Base-by-base conservation (phyloP, 2,888 invertebrate genomes). In the Chirona hameri region DNA sequence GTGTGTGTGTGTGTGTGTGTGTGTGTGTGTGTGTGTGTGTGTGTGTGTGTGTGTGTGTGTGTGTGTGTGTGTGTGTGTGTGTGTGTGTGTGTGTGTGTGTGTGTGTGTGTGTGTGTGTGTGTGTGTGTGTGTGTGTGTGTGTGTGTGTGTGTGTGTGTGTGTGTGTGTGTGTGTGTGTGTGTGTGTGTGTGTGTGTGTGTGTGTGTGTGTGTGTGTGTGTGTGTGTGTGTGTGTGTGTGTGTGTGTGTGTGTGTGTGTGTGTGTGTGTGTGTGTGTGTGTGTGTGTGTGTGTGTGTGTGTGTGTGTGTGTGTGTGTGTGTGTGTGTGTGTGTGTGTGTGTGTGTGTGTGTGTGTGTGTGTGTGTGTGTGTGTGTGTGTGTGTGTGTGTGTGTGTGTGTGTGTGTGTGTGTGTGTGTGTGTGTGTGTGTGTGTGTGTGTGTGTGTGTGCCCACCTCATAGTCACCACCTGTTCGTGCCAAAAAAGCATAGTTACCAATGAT, bases 401-500 rank as follows among this genome's bases (percentile, higher is more conserved):
- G 81, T 81, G 81, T 81, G 81, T 55, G 81, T 55, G 81, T 55
- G 81, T 27, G 81, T 55, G 57, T 55, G 81, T 55, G 81, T 55
- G 81, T 55, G 81, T 4, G 81, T 55, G 55, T 27, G n/a, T 55
- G 81, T 57, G 60, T 57, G 81, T 57, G 81, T 57, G 81, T 57
- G 81, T 57, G 81, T 57, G 81, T 57, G 57, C 27, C 24, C 27
- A 65, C n/a, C n/a, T n/a, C n/a, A n/a, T n/a, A n/a, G n/a, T n/a
- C n/a, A n/a, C n/a, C n/a, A n/a, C n/a, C n/a, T n/a, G n/a, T n/a
- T n/a, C n/a, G n/a, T n/a, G n/a, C n/a, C n/a, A n/a, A n/a, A n/a
- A n/a, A n/a, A n/a, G n/a, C n/a, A n/a, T n/a, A n/a, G n/a, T n/a
- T n/a, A n/a, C n/a, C n/a, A n/a, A n/a, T n/a, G n/a, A n/a, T n/a